Base-by-base conservation (phyloP, 2,113 vertebrate species). In the Semicossyphus pulcher region DNA sequence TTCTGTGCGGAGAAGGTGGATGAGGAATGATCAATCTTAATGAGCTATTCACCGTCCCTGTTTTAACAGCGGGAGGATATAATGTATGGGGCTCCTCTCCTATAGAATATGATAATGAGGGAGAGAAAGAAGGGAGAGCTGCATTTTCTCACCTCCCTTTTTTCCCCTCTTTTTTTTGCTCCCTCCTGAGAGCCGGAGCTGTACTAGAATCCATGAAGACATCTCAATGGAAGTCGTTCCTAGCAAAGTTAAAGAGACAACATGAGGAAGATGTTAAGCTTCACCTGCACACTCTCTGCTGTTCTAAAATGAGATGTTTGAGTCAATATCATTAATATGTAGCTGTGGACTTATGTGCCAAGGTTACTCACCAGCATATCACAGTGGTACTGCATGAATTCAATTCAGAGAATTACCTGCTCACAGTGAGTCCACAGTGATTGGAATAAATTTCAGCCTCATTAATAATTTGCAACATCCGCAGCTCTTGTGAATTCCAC, bases 11-110 rank as follows among this genome's bases (percentile, higher is more conserved):
- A 78, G 87, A 83, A 89, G 89, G 87, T 77, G 87, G 88, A 71
- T 34, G n/a, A n/a, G n/a, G n/a, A 81, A 85, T 90, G 92, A 94
- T 94, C 91, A 92, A 91, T 94, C 92, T 92, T 94, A 94, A 94
- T 94, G 91, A 94, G 92, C 90, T 92, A 89, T 91, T 85, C 90
- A 34, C 84, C 87, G 74, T 90, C 88, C 82, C 66, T 72, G 73
- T 90, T 90, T 93, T 92, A 93, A 92, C 89, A 85, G 88, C 5
- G 18, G 11, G 8, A 2, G 28, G 51, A 80, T 65, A 72, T 85
- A 89, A 91, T 86, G 87, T 84, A 87, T 74, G 85, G 79, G 70
- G 86, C 86, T 78, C 65, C 68, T 86, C 75, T 84, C 81, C 85
- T 90, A 91, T 90, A 91, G 92, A 92, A 91, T 84, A 84, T 75